Evolutionary conservation across 2,797 vertebrate species (phyloP), one percentile per base, ranked within the genome.

Genomic region (Myotis daubentonii): DNA sequence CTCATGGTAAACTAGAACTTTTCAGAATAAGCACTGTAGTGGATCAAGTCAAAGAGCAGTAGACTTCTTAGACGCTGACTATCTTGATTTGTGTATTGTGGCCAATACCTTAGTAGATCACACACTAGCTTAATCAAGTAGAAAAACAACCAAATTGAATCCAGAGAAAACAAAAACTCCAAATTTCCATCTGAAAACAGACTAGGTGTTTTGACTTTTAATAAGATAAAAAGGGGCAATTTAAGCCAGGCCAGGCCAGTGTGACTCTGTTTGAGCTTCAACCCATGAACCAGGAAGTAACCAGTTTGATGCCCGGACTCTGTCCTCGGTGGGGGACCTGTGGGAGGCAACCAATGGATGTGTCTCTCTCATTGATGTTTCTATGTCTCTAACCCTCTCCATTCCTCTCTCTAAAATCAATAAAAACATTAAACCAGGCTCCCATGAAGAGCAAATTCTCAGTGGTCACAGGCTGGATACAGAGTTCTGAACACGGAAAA

Each of bases 151-250:
- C 36, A 94, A 85, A 94, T 1, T 71, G 79, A 94, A 80, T 81
- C 30, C 55, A 91, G 78, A n/a, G 80, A 84, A 91, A 49, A 33
- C 8, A 22, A 65, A 36, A 86, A 70, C 28, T 91, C 23, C 41
- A 87, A 74, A 94, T 72, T 51, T 86, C 55, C 57, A 88, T 30
- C 28, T 78, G 82, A 94, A 81, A 95, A 70, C 23, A 92, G 76
- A 70, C 28, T 15, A 81, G 22, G 25, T 41, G 8, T 75, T 82
- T 47, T 94, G 28, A 85, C 16, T 65, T 96, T 87, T 57, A 79
- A 0, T 65, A 81, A 74, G 62, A 36, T 87, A 74, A 82, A 81
- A 81, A 88, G 15, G 60, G 9, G 9, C 66, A 93, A 68, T 47
- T 57, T 41, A 62, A 47, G 47, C 47, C 47, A 12, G 4, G 57